Percentiles rank a stretch among this genome's conserved stretches.
phyloP scores from a whole-genome alignment of 2,113 vertebrate genomes.

The Todiramphus chloris region DNA sequence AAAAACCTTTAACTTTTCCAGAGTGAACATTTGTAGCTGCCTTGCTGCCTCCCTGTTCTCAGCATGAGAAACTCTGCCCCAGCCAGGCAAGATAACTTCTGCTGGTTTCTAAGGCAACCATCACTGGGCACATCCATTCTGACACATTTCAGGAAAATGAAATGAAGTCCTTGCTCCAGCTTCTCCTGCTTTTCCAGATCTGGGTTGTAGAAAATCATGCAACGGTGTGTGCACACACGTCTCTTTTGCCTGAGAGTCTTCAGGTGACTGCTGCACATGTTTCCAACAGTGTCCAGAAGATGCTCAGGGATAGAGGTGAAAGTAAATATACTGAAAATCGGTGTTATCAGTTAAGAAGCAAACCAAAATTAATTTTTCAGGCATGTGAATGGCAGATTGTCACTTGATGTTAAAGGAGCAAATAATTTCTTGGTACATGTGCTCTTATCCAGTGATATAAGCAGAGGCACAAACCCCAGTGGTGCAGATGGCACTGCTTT shows the following conservation, averaged over 20 bases:
- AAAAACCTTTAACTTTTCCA: not conserved
- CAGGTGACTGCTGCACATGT: fast-evolving
- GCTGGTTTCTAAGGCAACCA: conserved; percentile 65
- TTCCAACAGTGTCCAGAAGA: not conserved
- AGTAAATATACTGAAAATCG: not conserved
- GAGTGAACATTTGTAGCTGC: not conserved
- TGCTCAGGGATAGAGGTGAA: not conserved
- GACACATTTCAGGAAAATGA: not conserved
- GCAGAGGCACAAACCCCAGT: not conserved
- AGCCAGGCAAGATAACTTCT: not conserved
- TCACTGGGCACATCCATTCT: not conserved
- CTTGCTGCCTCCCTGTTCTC: not conserved
- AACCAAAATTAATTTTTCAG: not conserved
- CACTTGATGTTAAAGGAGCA: not conserved
- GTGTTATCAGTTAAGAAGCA: not conserved
- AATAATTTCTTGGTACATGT: not conserved
- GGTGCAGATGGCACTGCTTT: not conserved
- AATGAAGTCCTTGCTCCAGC: not conserved
- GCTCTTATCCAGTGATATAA: not conserved
- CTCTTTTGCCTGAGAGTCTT: not conserved
- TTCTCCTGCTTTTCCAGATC: not conserved
- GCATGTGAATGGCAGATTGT: too few species aligned
- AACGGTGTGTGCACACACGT: fast-evolving
- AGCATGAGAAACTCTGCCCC: not conserved
- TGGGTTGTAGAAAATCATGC: not conserved